Percentiles rank a stretch among this genome's conserved stretches.
Evolutionary conservation across 2,888 invertebrate species (phyloP).

Genomic region (Catocala fraxini): DNA sequence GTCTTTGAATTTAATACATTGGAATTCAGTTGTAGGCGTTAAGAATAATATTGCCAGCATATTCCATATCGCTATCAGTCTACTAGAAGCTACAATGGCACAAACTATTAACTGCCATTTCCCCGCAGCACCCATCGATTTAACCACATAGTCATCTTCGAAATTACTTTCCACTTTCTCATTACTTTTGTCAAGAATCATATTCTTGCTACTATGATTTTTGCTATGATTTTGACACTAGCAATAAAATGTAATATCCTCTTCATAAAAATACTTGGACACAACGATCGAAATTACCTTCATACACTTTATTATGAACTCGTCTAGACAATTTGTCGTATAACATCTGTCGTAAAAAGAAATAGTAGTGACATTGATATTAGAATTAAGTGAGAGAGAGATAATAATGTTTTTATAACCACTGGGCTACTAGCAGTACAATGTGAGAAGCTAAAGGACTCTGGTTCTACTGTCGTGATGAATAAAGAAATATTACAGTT

Average conservation of each 20-base stretch:
- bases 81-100: constrained; percentile 42
- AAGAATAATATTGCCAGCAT: constrained; percentile 61
- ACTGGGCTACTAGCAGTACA: too few relatives aligned
- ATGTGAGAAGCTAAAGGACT: too few relatives aligned
- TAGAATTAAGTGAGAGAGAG: not conserved
- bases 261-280: not conserved
- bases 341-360: constrained; percentile 2
- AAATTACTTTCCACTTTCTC: constrained; percentile 20
- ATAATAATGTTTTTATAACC: not conserved
- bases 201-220: constrained; percentile 9
- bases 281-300: too few relatives aligned
- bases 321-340: not conserved
- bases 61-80: constrained; percentile 62
- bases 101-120: constrained; percentile 60
- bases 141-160: constrained; percentile 66
- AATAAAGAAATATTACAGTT: not conserved
- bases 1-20: constrained; percentile 55
- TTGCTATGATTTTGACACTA: too few relatives aligned
- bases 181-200: constrained; percentile 16
- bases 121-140: constrained; percentile 67
- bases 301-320: too few relatives aligned
- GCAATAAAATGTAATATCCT: constrained; percentile 1
- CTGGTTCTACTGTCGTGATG: too few relatives aligned
- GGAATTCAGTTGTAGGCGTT: constrained; percentile 62
- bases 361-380: not conserved